Conservation (phyloP, 2,113 vertebrate species). For the Malurus alboscapulatus region DNA sequence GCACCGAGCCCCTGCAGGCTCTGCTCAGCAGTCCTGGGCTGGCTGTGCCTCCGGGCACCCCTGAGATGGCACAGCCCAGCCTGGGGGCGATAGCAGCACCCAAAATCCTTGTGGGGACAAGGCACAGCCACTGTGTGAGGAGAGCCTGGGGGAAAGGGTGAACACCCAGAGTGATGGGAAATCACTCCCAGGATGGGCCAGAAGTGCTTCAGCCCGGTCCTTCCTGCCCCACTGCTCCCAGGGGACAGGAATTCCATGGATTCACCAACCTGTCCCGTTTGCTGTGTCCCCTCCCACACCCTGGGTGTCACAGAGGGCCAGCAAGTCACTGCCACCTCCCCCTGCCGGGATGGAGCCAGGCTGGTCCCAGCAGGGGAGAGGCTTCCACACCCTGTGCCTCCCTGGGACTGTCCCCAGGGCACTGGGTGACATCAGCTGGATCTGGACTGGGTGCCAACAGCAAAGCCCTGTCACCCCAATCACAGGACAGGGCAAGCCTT, state of each 20-base stretch:
- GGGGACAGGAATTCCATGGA: fast-evolving
- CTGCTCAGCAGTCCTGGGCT: background rate
- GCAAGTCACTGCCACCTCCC: background rate
- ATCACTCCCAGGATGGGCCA: background rate
- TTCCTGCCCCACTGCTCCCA: background rate
- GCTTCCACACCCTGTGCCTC: background rate
- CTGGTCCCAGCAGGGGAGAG: background rate
- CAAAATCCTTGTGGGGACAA: background rate
- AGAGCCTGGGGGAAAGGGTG: background rate
- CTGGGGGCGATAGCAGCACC: fast-evolving
- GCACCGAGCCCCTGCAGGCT: background rate
- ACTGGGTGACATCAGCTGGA: background rate
- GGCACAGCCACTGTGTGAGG: fast-evolving
- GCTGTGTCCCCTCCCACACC: too few species aligned
- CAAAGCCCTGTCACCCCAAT: background rate
- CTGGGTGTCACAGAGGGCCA: background rate
- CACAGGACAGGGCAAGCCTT: background rate
- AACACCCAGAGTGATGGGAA: background rate
- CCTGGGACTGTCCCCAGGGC: background rate
- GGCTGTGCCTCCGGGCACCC: fast-evolving
- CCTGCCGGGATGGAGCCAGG: background rate
- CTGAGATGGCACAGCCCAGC: background rate
- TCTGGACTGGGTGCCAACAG: background rate
- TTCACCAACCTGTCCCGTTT: background rate
- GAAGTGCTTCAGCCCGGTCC: background rate